Base-by-base conservation (phyloP, 2,888 invertebrate genomes). In the Seladonia tumulorum region DNA sequence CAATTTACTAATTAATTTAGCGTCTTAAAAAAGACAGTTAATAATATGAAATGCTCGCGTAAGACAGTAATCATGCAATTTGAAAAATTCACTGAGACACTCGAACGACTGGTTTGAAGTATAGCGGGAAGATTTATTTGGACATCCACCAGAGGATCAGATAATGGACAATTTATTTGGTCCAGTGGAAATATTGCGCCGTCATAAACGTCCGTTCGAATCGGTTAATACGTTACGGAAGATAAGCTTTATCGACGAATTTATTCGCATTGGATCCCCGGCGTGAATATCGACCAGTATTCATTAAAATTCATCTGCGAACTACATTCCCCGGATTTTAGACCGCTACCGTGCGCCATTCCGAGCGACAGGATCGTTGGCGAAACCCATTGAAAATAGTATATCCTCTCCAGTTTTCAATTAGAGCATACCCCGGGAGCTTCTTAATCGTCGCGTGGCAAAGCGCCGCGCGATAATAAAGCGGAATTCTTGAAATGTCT, bases 381-480 rank as follows among this genome's bases (percentile, higher is more conserved):
- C 39, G 49, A 68, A 25, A 45, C 47, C 66, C n/a, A 68, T 76
- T 39, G 35, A 45, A 68, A 53, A 70, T 49, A 18, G 14, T 70
- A 57, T 70, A 14, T 25, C 39, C 53, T 18, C 29, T 42, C 39
- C 45, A 45, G 39, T 78, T 78, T 78, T 78, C 77, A 78, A 78
- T 78, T 78, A 78, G 77, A 78, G 70, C 77, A 42, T 71, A 39
- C 25, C 25, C 25, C 22, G 12, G 18, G 49, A 18, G 70, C 70
- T 25, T 25, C 70, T 78, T 78, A 78, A 78, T 78, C 77, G 70
- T 71, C 25, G 39, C 42, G n/a, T 39, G 77, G 77, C 70, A 71
- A 71, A 78, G 77, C 53, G 70, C 53, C 70, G 70, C 70, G 70
- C 49, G 53, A 42, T 60, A 35, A 29, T 35, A 79, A 72, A 72